Evolutionary conservation across 2,113 vertebrate species (phyloP).

Genomic region (Lutjanus erythropterus): DNA sequence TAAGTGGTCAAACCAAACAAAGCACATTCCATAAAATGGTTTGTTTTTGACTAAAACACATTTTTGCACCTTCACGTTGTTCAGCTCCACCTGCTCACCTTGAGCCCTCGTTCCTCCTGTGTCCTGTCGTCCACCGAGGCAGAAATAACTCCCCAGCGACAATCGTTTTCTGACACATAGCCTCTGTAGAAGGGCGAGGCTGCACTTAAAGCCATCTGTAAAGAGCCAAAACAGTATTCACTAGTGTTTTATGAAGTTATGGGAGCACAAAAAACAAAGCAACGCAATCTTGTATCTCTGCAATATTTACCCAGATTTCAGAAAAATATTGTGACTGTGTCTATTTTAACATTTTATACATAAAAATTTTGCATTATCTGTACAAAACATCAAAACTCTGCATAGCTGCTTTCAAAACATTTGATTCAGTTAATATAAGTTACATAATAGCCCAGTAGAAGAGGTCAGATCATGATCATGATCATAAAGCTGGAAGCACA

Average conservation of each 20-base stretch:
- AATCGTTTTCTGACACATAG: conserved; percentile 95
- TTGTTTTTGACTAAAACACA: background rate
- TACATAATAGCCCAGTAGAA: background rate
- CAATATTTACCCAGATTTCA: background rate
- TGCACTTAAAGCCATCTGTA: conserved; percentile 97
- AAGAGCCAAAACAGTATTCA: conserved; percentile 37
- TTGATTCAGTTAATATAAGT: background rate
- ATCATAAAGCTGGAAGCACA: background rate
- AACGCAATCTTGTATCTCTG: background rate
- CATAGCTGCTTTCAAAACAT: background rate
- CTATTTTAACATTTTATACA: background rate
- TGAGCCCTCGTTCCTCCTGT: conserved; percentile 93
- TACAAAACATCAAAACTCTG: background rate
- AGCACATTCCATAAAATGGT: background rate
- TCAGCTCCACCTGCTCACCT: conserved; percentile 81
- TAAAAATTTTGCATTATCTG: background rate
- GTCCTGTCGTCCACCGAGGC: conserved; percentile 97
- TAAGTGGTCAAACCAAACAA: background rate
- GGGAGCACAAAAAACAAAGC: background rate
- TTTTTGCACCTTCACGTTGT: background rate
- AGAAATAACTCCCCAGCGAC: conserved; percentile 98
- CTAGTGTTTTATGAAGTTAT: background rate
- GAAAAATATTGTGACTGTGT: background rate
- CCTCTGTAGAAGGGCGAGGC: conserved; percentile 98
- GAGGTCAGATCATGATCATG: conserved; percentile 12